phyloP scores from a whole-genome alignment of 1,140 invertebrate species.

The Sarcophaga peregrina region DNA sequence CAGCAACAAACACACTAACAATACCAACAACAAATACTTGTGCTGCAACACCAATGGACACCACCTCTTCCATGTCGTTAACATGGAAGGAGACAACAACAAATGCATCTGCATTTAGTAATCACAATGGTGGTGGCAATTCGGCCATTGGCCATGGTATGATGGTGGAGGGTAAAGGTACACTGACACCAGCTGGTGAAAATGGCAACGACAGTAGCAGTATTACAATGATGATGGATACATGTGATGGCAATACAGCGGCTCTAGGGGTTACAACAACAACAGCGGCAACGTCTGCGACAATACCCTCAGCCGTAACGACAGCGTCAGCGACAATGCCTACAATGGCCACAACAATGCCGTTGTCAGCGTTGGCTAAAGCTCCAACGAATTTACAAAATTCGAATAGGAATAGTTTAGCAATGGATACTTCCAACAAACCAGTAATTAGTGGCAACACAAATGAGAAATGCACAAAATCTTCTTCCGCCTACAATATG shows the following conservation, averaged over 20 bases:
- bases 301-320: neutral
- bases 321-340: neutral
- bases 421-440: conserved; percentile 28
- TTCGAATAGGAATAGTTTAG: neutral
- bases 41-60: conserved; percentile 23
- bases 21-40: neutral
- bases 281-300: neutral
- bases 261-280: neutral
- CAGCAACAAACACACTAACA: neutral
- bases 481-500: neutral
- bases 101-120: conserved; percentile 14
- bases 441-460: neutral
- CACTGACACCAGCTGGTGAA: neutral
- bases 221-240: conserved; percentile 30
- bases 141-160: neutral
- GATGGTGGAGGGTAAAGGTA: neutral
- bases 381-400: conserved; percentile 8
- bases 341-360: neutral
- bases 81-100: conserved; percentile 11
- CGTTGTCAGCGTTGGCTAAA: neutral
- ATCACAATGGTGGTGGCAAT: conserved; percentile 17
- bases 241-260: conserved; percentile 9
- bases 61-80: neutral
- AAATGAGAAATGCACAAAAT: conserved; percentile 38
- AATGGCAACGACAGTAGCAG: conserved; percentile 42